These are phyloP conservation scores for Cactoblastis cactorum DNA, from an alignment of 2,888 invertebrate species.

Conservation along the genomic window DNA sequence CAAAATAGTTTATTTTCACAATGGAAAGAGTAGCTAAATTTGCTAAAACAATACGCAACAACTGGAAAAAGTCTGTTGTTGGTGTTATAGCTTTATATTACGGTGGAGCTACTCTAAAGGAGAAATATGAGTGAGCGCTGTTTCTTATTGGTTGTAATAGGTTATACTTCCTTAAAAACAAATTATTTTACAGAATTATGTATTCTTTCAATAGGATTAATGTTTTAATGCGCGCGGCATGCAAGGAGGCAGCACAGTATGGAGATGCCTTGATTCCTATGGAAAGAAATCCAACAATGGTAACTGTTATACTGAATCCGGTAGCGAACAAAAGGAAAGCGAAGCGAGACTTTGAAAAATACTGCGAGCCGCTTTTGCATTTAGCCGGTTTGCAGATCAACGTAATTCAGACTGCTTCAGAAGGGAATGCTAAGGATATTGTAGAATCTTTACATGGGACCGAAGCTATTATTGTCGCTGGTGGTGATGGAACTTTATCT, in stretches of 20 bases:
- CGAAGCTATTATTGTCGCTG: slow-evolving; percentile 94
- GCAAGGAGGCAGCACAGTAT: slow-evolving; percentile 86
- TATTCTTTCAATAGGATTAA: slow-evolving; percentile 82
- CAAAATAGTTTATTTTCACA: neutral
- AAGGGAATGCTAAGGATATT: slow-evolving; percentile 91
- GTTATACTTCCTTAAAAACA: neutral
- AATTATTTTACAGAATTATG: slow-evolving; percentile 11
- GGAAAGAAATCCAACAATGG: slow-evolving; percentile 82
- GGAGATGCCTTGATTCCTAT: slow-evolving; percentile 82
- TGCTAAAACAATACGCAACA: slow-evolving; percentile 84
- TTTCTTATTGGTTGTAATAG: slow-evolving; percentile 1
- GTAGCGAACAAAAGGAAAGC: slow-evolving; percentile 89
- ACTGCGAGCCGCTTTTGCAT: slow-evolving; percentile 95
- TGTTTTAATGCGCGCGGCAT: slow-evolving; percentile 88
- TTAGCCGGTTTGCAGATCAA: slow-evolving; percentile 88
- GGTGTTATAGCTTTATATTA: slow-evolving; percentile 83
- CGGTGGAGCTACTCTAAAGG: slow-evolving; percentile 83
- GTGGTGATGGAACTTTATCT: slow-evolving; percentile 95
- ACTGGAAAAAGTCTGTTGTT: slow-evolving; percentile 94
- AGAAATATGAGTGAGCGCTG: slow-evolving; percentile 85
- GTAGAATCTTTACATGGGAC: slow-evolving; percentile 87
- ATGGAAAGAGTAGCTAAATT: slow-evolving; percentile 77
- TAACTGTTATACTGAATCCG: slow-evolving; percentile 95
- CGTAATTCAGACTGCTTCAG: slow-evolving; percentile 87
- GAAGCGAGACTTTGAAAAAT: slow-evolving; percentile 88